Conservation (phyloP, 2,797 vertebrate genomes). For the Tangara arthus region DNA sequence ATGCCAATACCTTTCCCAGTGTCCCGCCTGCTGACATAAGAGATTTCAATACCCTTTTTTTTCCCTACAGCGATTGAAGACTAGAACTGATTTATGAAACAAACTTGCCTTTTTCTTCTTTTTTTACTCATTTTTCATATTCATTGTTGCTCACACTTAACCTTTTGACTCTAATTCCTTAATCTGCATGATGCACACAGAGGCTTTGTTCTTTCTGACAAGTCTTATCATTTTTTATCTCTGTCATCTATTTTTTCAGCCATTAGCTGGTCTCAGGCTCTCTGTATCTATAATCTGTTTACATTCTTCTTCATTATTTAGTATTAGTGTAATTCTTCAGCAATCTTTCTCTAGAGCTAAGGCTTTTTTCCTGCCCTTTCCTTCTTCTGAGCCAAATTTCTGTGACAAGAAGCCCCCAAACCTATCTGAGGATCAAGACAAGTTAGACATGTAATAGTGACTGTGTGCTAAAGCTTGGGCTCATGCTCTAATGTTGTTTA, state of each 20-base stretch:
- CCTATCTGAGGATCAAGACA: neutral
- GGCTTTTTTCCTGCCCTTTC: slow-evolving; percentile 35
- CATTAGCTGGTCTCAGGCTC: slow-evolving; percentile 72
- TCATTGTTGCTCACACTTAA: slow-evolving; percentile 79
- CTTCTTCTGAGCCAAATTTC: slow-evolving; percentile 51
- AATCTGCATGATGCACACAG: slow-evolving; percentile 74
- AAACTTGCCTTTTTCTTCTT: slow-evolving; percentile 73
- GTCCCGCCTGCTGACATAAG: slow-evolving; percentile 37
- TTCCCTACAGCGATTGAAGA: neutral
- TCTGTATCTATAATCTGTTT: slow-evolving; percentile 78
- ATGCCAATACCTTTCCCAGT: neutral
- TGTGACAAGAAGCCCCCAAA: neutral
- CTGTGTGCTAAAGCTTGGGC: neutral
- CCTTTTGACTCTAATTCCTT: slow-evolving; percentile 78
- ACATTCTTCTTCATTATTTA: slow-evolving; percentile 79
- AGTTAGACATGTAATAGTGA: neutral
- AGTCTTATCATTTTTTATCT: slow-evolving; percentile 79
- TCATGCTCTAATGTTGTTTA: rapidly evolving
- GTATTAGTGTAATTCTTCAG: slow-evolving; percentile 70
- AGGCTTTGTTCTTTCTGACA: slow-evolving; percentile 80
- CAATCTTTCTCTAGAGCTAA: slow-evolving; percentile 47
- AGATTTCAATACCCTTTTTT: slow-evolving; percentile 1
- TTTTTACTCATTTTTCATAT: slow-evolving; percentile 78
- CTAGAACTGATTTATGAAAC: slow-evolving; percentile 75
- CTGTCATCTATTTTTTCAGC: slow-evolving; percentile 74